phyloP scores from a whole-genome alignment of 2,113 vertebrate species.

The Oreochromis tanganicae region DNA sequence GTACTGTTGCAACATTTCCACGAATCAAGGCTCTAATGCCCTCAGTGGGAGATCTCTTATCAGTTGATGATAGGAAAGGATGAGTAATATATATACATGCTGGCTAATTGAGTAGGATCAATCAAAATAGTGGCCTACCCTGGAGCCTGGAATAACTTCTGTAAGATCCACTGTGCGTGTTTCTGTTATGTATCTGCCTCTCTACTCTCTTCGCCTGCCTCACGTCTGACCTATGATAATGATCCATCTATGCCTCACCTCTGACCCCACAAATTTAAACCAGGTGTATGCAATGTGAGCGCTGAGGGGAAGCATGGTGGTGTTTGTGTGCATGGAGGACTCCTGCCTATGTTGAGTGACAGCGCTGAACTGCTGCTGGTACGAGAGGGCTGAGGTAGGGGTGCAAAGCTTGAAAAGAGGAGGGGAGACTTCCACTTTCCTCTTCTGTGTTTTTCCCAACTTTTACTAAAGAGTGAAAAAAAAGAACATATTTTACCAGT shows the following conservation, averaged over 20 bases:
- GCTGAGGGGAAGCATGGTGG: background rate
- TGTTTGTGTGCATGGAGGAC: conserved; percentile 46
- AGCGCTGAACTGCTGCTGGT: conserved; percentile 40
- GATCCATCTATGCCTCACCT: conserved; percentile 53
- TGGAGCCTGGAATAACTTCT: background rate
- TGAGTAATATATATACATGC: conserved; percentile 15
- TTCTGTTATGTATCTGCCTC: conserved; percentile 1
- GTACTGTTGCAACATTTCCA: background rate
- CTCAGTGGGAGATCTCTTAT: conserved; percentile 27
- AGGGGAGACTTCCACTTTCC: background rate
- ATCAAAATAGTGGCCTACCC: conserved; percentile 7
- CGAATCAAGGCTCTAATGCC: background rate
- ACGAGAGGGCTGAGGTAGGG: background rate
- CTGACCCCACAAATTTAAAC: conserved; percentile 51
- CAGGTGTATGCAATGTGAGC: conserved; percentile 44
- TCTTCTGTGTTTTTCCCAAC: background rate
- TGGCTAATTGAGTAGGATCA: conserved; percentile 21
- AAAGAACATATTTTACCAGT: background rate
- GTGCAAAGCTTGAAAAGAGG: background rate
- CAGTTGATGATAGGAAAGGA: conserved; percentile 8
- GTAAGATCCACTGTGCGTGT: background rate
- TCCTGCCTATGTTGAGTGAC: conserved; percentile 51
- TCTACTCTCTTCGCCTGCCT: conserved; percentile 28
- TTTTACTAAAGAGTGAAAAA: background rate
- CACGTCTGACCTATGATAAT: conserved; percentile 48